A percentile compares a stretch with the other conserved stretches of the same genome.
phyloP scores from a whole-genome alignment of 2,888 invertebrate species.

The Agrochola lychnidis region DNA sequence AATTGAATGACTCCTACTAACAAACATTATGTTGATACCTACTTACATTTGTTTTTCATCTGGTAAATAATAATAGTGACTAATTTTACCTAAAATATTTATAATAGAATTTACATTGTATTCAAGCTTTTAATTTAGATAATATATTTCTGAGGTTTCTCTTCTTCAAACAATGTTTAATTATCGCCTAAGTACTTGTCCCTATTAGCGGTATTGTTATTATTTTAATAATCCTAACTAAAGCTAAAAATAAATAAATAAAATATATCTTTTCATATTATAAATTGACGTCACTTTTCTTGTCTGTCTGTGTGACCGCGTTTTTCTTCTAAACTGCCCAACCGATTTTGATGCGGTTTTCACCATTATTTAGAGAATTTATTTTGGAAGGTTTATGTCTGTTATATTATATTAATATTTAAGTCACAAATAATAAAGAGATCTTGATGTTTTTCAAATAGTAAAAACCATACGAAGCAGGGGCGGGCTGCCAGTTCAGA shows the following conservation, averaged over 20 bases:
- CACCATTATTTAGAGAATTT: not conserved
- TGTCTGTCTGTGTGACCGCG: not conserved
- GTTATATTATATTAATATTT: not conserved
- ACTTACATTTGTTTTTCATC: not conserved
- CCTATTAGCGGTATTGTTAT: conserved; percentile 8
- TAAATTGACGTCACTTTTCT: not conserved
- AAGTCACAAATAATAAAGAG: not conserved
- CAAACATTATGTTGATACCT: not conserved
- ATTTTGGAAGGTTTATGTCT: not conserved
- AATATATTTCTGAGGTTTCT: conserved; percentile 9
- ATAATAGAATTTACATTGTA: not conserved
- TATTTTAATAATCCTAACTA: not conserved
- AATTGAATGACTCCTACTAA: not conserved
- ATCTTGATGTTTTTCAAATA: not conserved
- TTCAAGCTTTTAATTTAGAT: not conserved
- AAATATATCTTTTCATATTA: not conserved
- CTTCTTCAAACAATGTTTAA: conserved; percentile 17
- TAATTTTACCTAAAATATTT: conserved; percentile 4
- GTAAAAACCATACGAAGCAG: too few relatives aligned
- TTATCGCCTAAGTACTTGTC: conserved; percentile 3
- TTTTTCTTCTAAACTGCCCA: not conserved
- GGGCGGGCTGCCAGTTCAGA: not conserved
- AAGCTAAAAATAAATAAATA: not conserved
- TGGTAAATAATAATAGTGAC: not conserved
- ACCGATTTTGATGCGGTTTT: not conserved